Base-by-base conservation (phyloP, 2,797 vertebrate genomes). In the Cynopterus sphinx region DNA sequence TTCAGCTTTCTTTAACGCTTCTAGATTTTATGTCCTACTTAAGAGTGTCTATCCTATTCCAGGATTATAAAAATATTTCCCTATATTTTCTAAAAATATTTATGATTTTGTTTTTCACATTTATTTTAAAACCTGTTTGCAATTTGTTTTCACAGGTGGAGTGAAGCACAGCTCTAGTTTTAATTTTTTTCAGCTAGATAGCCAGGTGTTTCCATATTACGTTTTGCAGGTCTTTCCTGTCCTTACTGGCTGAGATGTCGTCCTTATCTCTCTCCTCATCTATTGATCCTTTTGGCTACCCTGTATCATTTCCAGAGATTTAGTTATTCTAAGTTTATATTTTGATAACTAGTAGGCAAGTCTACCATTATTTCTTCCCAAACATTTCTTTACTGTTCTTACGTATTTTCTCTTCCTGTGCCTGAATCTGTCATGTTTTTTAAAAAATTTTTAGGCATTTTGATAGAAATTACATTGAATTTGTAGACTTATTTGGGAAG, bases 401-500 rank as follows among this genome's bases (percentile, higher is more conserved):
- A 2, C 22, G 2, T 97, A n/a, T 71, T 91, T 91, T 65, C 46
- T 63, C 51, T 75, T 95, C 46, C 41, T 82, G 3, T 81, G 21
- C 43, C 26, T 61, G 17, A 81, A 81, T 68, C 36, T 90, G 67
- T 57, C 11, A 13, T 41, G 1, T 73, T 67, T 75, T 57, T 39
- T 51, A 26, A 86, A 73, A 88, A 55, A 5, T 12, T 83, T 57
- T 46, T 87, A 93, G 77, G n/a, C 16, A 85, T 89, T 96, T 90
- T 93, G 11, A 73, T 85, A 94, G 77, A 43, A 86, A 79, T 94
- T 70, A 33, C 5, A 19, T 61, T 78, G 63, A 82, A 70, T 92
- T 84, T 88, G 49, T 84, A 87, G 85, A 74, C 39, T 67, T 79
- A 74, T 68, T 91, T 97, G 82, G 61, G 87, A 57, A 84, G 53